phyloP scores from a whole-genome alignment of 1,140 invertebrate genomes.

The Coelopa frigida region DNA sequence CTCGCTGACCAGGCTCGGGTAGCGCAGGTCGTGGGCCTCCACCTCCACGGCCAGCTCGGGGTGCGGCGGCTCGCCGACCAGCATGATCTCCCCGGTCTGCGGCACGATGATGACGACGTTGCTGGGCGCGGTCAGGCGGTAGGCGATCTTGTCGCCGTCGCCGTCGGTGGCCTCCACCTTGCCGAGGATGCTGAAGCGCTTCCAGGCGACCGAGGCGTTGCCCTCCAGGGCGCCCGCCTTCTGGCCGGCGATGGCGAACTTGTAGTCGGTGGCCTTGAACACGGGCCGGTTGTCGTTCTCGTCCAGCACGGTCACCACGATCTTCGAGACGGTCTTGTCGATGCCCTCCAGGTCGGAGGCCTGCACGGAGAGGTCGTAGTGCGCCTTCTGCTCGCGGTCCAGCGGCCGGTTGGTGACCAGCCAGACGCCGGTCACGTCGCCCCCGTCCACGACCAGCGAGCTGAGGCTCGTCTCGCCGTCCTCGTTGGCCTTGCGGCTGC shows the following conservation, averaged over 20 bases:
- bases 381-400: constrained; percentile 62
- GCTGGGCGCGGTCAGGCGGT: constrained; percentile 67
- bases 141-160: constrained; percentile 81
- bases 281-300: constrained; percentile 86
- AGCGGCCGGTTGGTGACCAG: constrained; percentile 64
- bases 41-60: constrained; percentile 63
- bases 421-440: constrained; percentile 52
- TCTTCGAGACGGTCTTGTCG: constrained; percentile 63
- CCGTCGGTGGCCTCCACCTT: constrained; percentile 74
- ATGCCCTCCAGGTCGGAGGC: constrained; percentile 66
- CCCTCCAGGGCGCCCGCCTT: constrained; percentile 49
- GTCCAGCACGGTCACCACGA: constrained; percentile 69
- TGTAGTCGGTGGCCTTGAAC: constrained; percentile 69
- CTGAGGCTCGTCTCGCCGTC: constrained; percentile 54
- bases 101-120: constrained; percentile 80
- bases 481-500: constrained; percentile 51
- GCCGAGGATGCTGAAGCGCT: constrained; percentile 71
- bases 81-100: constrained; percentile 80
- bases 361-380: constrained; percentile 64
- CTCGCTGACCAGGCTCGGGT: constrained; percentile 59
- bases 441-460: constrained; percentile 42
- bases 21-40: constrained; percentile 72
- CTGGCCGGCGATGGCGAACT: constrained; percentile 62
- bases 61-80: constrained; percentile 67
- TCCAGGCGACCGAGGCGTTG: constrained; percentile 52